Evolutionary conservation across 1,140 invertebrate species (phyloP).

Genomic region (Teleopsis dalmanni): DNA sequence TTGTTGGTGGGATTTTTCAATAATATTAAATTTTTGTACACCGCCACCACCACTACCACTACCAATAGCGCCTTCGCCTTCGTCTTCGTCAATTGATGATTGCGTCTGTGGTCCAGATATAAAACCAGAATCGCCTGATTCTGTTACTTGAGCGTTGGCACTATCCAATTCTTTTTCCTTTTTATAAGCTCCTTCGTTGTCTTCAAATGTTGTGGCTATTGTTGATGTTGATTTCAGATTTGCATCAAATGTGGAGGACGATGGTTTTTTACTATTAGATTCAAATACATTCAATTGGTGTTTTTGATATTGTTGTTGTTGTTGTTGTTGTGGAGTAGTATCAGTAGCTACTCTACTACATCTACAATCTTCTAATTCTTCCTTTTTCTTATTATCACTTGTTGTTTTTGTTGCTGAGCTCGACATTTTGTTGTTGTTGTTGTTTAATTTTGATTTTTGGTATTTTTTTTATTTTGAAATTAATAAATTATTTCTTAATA

Average conservation of each 20-base stretch:
- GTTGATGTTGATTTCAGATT: slow-evolving; percentile 14
- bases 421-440: slow-evolving; percentile 35
- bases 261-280: slow-evolving; percentile 18
- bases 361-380: slow-evolving; percentile 18
- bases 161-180: slow-evolving; percentile 9
- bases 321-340: slow-evolving; percentile 27
- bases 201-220: slow-evolving; percentile 15
- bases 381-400: slow-evolving; percentile 33
- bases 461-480: not conserved
- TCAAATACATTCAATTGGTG: too few relatives aligned
- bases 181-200: slow-evolving; percentile 5
- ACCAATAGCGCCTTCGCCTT: slow-evolving; percentile 11
- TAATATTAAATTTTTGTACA: slow-evolving; percentile 8
- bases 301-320: slow-evolving; percentile 26
- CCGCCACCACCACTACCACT: slow-evolving; percentile 2
- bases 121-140: slow-evolving; percentile 46
- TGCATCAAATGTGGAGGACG: slow-evolving; percentile 26
- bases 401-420: slow-evolving; percentile 34
- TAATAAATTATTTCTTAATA: not conserved
- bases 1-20: slow-evolving; percentile 7
- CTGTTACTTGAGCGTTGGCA: slow-evolving; percentile 38
- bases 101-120: slow-evolving; percentile 36
- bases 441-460: too few relatives aligned
- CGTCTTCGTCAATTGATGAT: slow-evolving; percentile 4
- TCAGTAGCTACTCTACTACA: slow-evolving; percentile 21